phyloP scores from a whole-genome alignment of 2,888 invertebrate genomes.

The Andrena bucephala region DNA sequence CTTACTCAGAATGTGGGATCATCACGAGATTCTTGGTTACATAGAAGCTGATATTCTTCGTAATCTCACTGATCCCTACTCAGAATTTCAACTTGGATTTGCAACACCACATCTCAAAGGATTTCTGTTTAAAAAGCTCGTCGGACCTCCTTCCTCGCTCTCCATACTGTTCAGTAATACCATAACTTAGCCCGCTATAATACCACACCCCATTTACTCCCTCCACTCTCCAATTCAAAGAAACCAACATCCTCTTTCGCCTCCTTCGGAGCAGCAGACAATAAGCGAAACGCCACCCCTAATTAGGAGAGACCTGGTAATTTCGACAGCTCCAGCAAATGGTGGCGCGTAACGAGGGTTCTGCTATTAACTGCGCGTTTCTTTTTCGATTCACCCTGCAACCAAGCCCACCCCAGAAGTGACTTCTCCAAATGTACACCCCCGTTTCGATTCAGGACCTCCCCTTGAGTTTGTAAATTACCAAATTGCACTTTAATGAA shows the following conservation, averaged over 20 bases:
- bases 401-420: not conserved
- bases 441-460: slow-evolving; percentile 15
- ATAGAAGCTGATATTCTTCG: too few species aligned
- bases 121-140: too few species aligned
- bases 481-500: slow-evolving; percentile 70
- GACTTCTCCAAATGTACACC: not conserved
- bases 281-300: slow-evolving; percentile 10
- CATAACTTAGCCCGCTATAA: not conserved
- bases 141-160: not conserved
- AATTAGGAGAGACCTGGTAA: not conserved
- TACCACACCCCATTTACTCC: not conserved
- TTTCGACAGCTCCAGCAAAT: slow-evolving; percentile 2
- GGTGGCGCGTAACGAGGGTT: not conserved
- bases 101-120: too few species aligned
- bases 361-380: slow-evolving; percentile 31
- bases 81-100: too few species aligned
- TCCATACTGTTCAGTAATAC: too few species aligned
- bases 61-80: too few species aligned
- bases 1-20: too few species aligned
- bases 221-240: not conserved
- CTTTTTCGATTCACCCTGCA: slow-evolving; percentile 9
- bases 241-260: not conserved
- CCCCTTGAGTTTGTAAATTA: slow-evolving; percentile 54
- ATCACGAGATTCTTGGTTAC: too few species aligned
- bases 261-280: not conserved